Conservation (phyloP, 2,797 vertebrate genomes). For the Esox masquinongy region DNA sequence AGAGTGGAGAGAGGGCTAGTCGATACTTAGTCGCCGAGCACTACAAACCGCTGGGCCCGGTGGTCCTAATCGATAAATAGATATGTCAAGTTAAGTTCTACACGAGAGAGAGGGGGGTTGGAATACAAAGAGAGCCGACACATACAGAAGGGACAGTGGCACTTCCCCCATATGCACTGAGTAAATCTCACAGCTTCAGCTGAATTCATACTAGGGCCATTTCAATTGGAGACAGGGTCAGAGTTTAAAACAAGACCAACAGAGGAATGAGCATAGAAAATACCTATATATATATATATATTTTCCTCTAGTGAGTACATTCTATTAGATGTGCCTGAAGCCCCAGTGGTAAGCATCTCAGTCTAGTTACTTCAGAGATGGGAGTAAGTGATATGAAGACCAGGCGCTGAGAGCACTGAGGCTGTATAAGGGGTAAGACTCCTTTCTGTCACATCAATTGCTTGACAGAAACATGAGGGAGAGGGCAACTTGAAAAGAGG, state of each 20-base stretch:
- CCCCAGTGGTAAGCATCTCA: not conserved
- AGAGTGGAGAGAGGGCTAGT: conserved; percentile 29
- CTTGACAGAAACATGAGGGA: not conserved
- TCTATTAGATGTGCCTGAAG: not conserved
- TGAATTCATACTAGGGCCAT: not conserved
- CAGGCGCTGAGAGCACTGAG: not conserved
- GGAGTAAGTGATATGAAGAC: not conserved
- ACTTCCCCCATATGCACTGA: not conserved
- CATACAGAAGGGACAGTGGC: not conserved
- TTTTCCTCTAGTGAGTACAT: not conserved
- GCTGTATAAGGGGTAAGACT: not conserved
- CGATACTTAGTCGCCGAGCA: conserved; percentile 46
- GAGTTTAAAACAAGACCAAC: not conserved
- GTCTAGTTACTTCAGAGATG: not conserved
- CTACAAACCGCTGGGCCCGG: conserved; percentile 47
- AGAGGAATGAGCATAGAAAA: not conserved
- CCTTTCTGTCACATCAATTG: conserved; percentile 10
- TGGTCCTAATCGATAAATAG: conserved; percentile 54
- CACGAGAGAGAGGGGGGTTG: not conserved
- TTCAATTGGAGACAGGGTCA: not conserved
- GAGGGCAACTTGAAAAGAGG: not conserved
- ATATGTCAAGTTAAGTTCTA: conserved; percentile 40
- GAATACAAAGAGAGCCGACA: not conserved
- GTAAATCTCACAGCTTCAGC: not conserved
- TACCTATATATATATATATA: too few relatives aligned